Evolutionary conservation across 2,888 invertebrate species (phyloP).

Genomic region (Drosophila paranaensis): DNA sequence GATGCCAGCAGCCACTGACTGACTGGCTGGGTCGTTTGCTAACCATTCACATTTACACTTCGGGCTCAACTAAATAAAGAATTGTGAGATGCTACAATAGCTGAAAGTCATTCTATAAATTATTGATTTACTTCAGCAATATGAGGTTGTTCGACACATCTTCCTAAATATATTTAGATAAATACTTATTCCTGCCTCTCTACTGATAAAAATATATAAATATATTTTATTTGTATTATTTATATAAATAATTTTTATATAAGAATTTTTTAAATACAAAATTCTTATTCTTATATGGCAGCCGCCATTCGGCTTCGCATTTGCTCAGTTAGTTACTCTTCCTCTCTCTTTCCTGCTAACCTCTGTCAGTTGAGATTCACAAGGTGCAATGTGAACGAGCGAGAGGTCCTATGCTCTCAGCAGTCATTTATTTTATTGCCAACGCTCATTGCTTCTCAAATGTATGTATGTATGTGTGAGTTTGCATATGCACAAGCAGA

Average conservation of each 20-base stretch:
- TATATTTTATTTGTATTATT: too few species aligned
- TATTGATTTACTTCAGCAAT: constrained; percentile 60
- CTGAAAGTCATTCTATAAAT: constrained; percentile 65
- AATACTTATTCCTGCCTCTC: background rate
- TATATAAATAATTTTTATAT: too few species aligned
- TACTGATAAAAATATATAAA: too few species aligned
- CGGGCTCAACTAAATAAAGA: constrained; percentile 66
- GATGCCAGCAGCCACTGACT: constrained; percentile 13
- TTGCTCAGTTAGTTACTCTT: background rate
- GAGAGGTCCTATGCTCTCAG: background rate
- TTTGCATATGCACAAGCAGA: background rate
- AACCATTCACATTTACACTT: constrained; percentile 48
- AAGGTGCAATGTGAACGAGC: background rate
- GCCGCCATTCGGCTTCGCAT: background rate
- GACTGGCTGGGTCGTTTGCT: constrained; percentile 48
- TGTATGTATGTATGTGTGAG: background rate
- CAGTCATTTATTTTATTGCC: background rate
- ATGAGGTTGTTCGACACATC: too few species aligned
- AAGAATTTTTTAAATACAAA: too few species aligned
- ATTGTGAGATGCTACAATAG: constrained; percentile 50
- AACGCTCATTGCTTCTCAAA: background rate
- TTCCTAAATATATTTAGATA: background rate
- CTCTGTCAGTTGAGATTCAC: background rate
- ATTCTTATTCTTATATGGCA: too few species aligned
- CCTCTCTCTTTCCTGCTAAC: background rate